Percentiles rank a stretch among this genome's conserved stretches.
These are phyloP conservation scores for Astreopora myriophthalma DNA, from an alignment of 64 coral and sea anemone genomes.

Conservation along the genomic window DNA sequence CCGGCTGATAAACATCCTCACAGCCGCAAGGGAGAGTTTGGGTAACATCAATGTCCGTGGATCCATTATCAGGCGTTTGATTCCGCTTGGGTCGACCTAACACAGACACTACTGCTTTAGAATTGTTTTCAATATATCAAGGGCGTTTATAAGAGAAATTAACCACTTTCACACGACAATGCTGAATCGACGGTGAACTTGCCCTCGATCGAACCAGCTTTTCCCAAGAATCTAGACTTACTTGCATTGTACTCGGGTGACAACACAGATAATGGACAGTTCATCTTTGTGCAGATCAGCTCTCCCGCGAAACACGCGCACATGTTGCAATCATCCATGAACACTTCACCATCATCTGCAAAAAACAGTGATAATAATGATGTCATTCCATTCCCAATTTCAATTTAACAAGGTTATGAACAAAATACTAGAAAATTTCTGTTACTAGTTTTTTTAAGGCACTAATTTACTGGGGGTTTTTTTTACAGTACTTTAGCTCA, in stretches of 20 bases:
- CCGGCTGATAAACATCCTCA: conserved; percentile 6
- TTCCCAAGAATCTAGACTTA: neutral
- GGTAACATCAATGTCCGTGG: neutral
- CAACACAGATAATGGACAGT: neutral
- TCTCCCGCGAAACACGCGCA: conserved; percentile 70
- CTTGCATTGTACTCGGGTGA: conserved; percentile 48
- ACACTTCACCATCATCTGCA: conserved; percentile 58
- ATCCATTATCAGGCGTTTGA: conserved; percentile 32
- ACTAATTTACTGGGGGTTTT: too few relatives aligned
- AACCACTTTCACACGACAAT: too few relatives aligned
- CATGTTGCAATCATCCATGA: conserved; percentile 56
- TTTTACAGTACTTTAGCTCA: too few relatives aligned
- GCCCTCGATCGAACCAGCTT: neutral
- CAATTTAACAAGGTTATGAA: too few relatives aligned
- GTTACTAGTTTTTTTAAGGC: too few relatives aligned
- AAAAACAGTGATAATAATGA: neutral
- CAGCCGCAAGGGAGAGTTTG: conserved; percentile 50
- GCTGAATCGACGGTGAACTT: too few relatives aligned
- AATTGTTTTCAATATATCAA: neutral
- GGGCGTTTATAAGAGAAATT: neutral
- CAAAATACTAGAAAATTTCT: too few relatives aligned
- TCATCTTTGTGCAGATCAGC: conserved; percentile 52
- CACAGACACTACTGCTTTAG: neutral
- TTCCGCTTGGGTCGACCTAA: conserved; percentile 65
- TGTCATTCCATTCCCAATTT: too few relatives aligned